Evolutionary conservation across 2,888 invertebrate genomes (phyloP), one percentile per base, ranked within the genome.

Genomic region (Acrobasis consociella): DNA sequence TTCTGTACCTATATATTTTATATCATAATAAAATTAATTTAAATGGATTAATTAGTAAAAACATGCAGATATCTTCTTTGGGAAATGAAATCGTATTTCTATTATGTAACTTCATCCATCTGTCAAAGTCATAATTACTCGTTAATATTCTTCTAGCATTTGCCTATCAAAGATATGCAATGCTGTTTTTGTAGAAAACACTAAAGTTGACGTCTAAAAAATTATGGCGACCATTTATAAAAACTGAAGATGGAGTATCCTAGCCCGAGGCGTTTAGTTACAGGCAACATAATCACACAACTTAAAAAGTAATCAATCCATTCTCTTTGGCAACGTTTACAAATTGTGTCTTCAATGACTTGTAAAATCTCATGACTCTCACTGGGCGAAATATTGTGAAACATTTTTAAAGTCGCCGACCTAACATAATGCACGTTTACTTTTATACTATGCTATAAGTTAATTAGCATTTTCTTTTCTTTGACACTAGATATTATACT

Each of bases 271-370:
- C 87, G 73, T 75, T 80, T 78, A 70, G 77, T 77, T 82, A 78
- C 81, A 74, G 75, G 76, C 73, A 83, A 78, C 82, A 85, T 89
- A 87, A 87, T 89, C 86, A 83, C 82, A 82, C 82, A 89, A 88
- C 85, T 91, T 90, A 89, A 90, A 90, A 91, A 89, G 89, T 86
- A 87, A 91, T 91, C 88, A 90, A 91, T 91, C 87, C 86, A 82
- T 88, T 88, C 88, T 87, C 86, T 89, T 90, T 83, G 83, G 83
- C 80, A 89, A 91, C 84, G 74, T 83, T 83, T 82, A 87, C 84
- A 87, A 87, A 87, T 86, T 82, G 82, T 86, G 82, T 86, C 83
- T 89, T 88, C 86, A 86, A 86, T 89, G 86, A 89, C 85, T 88
- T 81, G 85, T 89, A 84, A 87, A 88, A 86, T 86, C 81, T 86